Evolutionary conservation across 2,113 vertebrate species (phyloP).

Genomic region (Cyanistes caeruleus): DNA sequence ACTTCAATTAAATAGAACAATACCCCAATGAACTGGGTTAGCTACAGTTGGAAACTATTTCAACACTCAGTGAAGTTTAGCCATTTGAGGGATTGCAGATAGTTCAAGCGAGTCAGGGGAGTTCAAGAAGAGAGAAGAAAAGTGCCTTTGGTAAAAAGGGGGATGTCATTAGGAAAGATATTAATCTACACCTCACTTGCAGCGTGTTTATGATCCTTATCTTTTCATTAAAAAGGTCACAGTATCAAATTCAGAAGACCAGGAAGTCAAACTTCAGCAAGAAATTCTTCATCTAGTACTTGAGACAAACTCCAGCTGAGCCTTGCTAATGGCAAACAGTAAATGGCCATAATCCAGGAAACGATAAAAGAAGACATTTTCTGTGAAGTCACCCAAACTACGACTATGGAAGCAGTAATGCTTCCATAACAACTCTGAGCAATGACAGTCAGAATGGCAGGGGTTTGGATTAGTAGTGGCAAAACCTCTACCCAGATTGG

Average conservation of each 20-base stretch:
- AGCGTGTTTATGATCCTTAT: not conserved
- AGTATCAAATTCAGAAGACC: not conserved
- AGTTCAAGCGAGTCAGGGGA: not conserved
- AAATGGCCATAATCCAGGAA: not conserved
- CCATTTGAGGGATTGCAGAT: not conserved
- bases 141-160: not conserved
- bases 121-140: not conserved
- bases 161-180: not conserved
- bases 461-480: not conserved
- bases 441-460: not conserved
- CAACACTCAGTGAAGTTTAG: not conserved
- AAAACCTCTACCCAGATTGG: slow-evolving; percentile 24
- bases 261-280: not conserved
- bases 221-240: not conserved
- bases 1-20: slow-evolving; percentile 55
- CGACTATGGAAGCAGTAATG: not conserved
- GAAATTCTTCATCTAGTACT: not conserved
- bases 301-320: not conserved
- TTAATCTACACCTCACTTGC: not conserved
- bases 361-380: not conserved
- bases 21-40: slow-evolving; percentile 9
- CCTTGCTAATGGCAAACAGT: slow-evolving; percentile 5
- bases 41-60: not conserved
- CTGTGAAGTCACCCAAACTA: not conserved
- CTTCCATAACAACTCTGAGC: not conserved